Evolutionary conservation across 2,797 vertebrate species (phyloP), one percentile per base, ranked within the genome.

Genomic region (Poecilia picta): DNA sequence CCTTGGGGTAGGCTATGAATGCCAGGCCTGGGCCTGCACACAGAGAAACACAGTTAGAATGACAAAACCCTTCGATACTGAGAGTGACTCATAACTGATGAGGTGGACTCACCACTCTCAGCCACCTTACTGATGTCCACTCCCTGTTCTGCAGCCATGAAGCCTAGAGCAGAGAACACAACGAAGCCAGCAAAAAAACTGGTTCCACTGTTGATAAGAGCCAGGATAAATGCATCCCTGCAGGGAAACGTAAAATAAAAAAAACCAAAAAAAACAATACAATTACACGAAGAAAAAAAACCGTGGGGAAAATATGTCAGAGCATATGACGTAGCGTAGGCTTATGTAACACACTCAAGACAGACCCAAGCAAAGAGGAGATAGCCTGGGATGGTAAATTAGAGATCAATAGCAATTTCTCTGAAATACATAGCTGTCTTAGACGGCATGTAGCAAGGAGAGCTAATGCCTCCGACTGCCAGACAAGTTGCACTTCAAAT

Each of bases 1-100:
- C 96, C 90, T 97, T 97, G n/a, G 96, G 96, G 85, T 97, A 97
- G 18, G 96, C 96, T 82, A 97, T 97, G 81, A 97, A 97, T 8
- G 96, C 96, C 91, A 97, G 85, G 78, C 96, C 96, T 46, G 96
- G 96, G 91, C 96, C 96, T 97, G 91, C 75, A 88, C 47, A 85
- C 82, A 45, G 78, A 85, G 47, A 84, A 79, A 74, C 33, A 78
- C 66, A 81, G 80, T 45, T 45, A 46, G 68, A 72, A 46, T 28
- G 45, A 46, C 28, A 28, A 72, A 46, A 45, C n/a, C 33, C 62
- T 51, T 68, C 66, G 75, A 46, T 70, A 71, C 39, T 76, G 39
- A 64, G 23, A 74, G 36, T 57, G 73, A 53, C 33, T 59, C 33
- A 72, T 39, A 74, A 39, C 4, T 39, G 49, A 70, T 83, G 23